Evolutionary conservation across 2,113 vertebrate genomes (phyloP).

Genomic region (Nothocercus nigrocapillus): DNA sequence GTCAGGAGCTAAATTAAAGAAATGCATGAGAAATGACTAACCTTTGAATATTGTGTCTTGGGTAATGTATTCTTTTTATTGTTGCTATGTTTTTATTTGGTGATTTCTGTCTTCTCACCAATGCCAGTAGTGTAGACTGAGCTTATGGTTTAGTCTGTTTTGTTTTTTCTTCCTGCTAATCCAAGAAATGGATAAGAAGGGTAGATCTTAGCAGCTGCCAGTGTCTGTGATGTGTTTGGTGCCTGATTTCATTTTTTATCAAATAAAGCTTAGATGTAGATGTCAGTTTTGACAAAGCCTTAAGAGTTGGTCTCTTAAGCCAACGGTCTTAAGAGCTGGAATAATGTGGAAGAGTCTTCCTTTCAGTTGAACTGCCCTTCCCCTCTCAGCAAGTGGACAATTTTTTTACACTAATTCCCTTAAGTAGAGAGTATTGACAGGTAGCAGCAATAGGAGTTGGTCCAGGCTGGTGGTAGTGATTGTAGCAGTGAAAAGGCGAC

Average conservation of each 20-base stretch:
- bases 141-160: background rate
- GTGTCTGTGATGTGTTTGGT: background rate
- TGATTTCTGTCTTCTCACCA: background rate
- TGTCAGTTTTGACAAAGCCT: background rate
- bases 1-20: slow-evolving; percentile 27
- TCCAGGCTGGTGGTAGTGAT: background rate
- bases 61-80: background rate
- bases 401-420: background rate
- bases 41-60: background rate
- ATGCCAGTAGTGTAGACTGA: background rate
- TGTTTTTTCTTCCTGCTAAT: background rate
- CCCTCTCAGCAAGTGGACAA: background rate
- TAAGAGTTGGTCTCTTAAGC: too few relatives aligned
- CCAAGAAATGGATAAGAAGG: background rate
- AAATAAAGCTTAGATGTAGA: background rate
- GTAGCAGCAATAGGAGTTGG: background rate
- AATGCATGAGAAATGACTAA: background rate
- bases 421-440: background rate
- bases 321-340: background rate
- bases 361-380: background rate
- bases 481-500: background rate
- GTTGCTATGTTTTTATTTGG: background rate
- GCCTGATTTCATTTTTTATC: background rate
- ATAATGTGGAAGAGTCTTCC: background rate
- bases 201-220: background rate